Conservation (phyloP, 2,113 vertebrate genomes). For the Formicarius rufipectus region DNA sequence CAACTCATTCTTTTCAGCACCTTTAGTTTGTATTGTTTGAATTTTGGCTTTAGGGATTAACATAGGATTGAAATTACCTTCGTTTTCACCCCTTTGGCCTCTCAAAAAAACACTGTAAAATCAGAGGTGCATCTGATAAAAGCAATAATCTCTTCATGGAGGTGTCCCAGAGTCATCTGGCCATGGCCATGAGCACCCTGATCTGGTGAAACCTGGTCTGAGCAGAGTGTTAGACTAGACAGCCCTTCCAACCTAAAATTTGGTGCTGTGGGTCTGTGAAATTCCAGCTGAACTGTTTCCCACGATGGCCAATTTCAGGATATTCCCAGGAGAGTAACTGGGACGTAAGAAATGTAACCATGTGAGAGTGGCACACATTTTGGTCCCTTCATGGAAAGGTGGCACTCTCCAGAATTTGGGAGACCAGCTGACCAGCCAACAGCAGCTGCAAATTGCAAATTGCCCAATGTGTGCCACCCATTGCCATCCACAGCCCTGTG, state of each 20-base stretch:
- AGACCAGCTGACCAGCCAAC: neutral
- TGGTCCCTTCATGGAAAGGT: neutral
- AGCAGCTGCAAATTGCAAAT: neutral
- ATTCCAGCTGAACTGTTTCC: neutral
- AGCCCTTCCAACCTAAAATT: neutral
- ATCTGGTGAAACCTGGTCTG: neutral
- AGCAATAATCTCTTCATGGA: neutral
- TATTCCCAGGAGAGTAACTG: neutral
- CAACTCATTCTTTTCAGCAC: neutral
- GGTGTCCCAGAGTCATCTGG: neutral
- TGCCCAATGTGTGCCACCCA: accelerated
- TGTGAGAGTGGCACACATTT: neutral
- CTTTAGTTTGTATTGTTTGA: neutral
- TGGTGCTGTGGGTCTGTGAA: neutral
- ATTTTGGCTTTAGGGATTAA: neutral
- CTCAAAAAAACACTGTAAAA: neutral
- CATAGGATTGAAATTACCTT: neutral
- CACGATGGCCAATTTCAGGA: neutral
- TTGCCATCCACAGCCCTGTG: neutral
- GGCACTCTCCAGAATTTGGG: neutral
- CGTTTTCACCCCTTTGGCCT: neutral
- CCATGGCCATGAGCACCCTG: neutral
- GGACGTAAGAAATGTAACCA: neutral
- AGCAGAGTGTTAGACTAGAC: neutral
- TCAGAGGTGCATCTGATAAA: neutral